Evolutionary conservation across 2,888 invertebrate species (phyloP).

Genomic region (Diogma glabrata): DNA sequence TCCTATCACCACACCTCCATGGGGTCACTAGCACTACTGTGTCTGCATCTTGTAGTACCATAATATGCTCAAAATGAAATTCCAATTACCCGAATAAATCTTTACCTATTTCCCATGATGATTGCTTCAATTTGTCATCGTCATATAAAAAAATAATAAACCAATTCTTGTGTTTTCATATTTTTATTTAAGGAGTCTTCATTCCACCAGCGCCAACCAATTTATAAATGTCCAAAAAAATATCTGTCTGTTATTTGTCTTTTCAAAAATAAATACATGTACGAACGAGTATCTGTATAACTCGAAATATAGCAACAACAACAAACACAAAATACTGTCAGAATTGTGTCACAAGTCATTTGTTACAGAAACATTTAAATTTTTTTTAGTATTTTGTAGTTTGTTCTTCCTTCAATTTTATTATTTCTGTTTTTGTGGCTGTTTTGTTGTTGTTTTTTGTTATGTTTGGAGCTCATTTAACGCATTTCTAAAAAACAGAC

Average conservation of each 20-base stretch:
- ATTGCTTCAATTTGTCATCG: too few species aligned
- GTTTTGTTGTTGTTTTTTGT: constrained; percentile 3
- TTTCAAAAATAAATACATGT: background rate
- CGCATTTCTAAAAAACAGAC: constrained; percentile 12
- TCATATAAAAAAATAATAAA: too few species aligned
- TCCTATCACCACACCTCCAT: too few species aligned
- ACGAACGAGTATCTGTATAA: too few species aligned
- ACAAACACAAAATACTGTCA: background rate
- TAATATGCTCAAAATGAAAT: too few species aligned
- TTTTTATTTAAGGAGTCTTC: too few species aligned
- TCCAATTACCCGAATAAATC: too few species aligned
- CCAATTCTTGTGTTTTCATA: too few species aligned
- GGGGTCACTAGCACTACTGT: too few species aligned
- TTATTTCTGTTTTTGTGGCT: constrained; percentile 2
- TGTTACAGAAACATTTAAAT: constrained; percentile 9
- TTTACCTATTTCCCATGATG: too few species aligned
- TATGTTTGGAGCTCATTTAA: constrained; percentile 8
- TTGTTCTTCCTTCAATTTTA: background rate
- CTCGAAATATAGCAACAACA: background rate
- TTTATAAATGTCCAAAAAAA: constrained; percentile 8
- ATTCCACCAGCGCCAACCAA: constrained; percentile 8
- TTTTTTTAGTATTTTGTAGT: constrained; percentile 6
- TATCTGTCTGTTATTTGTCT: constrained; percentile 8
- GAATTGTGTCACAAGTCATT: constrained; percentile 10
- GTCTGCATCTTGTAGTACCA: too few species aligned